phyloP scores from a whole-genome alignment of 2,888 invertebrate species.

The Macrophya alboannulata region DNA sequence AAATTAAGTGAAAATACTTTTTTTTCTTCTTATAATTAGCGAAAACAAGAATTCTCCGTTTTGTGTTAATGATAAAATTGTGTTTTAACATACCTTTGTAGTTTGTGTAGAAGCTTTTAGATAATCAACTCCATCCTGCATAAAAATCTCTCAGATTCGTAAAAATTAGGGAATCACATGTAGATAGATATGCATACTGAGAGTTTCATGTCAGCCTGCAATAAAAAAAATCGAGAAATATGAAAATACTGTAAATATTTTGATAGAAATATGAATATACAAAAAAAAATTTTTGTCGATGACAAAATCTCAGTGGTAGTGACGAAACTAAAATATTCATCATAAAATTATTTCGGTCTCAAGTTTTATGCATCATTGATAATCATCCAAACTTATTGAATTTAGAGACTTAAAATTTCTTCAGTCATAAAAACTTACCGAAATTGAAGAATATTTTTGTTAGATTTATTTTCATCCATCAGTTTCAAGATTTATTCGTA shows the following conservation, averaged over 20 bases:
- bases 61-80: background rate
- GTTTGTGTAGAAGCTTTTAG: background rate
- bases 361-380: conserved; percentile 68
- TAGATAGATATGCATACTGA: background rate
- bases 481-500: background rate
- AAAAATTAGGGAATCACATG: no score
- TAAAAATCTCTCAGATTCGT: background rate
- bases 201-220: background rate
- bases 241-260: background rate
- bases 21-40: background rate
- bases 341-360: conserved; percentile 68
- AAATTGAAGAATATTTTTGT: background rate
- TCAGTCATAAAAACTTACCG: conserved; percentile 10
- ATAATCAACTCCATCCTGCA: background rate
- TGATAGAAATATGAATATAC: conserved; percentile 58
- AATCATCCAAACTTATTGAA: conserved; percentile 18
- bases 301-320: conserved; percentile 74
- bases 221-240: conserved; percentile 14
- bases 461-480: background rate
- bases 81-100: background rate
- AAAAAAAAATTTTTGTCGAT: background rate
- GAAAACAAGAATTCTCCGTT: background rate
- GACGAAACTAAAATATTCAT: conserved; percentile 72
- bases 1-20: background rate
- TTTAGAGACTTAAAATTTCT: conserved; percentile 3